Evolutionary conservation across 1,140 invertebrate species (phyloP), one percentile per base, ranked within the genome.

Genomic region (Grapholita molesta): DNA sequence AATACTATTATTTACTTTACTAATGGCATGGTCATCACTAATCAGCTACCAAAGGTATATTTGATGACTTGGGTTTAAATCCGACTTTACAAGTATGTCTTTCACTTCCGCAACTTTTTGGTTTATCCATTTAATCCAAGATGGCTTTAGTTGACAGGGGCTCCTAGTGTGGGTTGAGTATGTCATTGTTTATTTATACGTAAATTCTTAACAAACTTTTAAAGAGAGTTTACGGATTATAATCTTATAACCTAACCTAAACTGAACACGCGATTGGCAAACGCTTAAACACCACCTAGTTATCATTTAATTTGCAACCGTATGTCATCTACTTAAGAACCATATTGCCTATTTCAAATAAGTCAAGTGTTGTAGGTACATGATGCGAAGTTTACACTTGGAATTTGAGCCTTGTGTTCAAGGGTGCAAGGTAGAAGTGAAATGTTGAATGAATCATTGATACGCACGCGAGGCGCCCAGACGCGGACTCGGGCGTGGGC

Each of bases 401-500:
- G 6, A 48, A 7, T 48, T 21, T 48, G 42, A 48, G 18, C 42
- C 9, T 48, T 48, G 21, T 48, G 12, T 23, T 4, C 7, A 53
- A 30, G 25, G 55, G 9, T 3, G 33, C 21, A 28, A 28, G 28
- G 25, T 12, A 64, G n/a, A 42, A 55, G 53, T 64, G 67, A 38
- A 15, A 21, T 48, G 38, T 15, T 42, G 18, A 48, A 48, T 48
- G 42, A 9, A 48, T 38, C 35, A 15, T 48, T 6, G 42, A 9
- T 21, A 48, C 42, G 55, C 53, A 28, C 25, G 24, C 65, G 69
- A 72, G 69, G 70, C 71, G 73, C 71, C 66, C 68, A 24, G 61
- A 70, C 68, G 66, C 73, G 64, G 69, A 69, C 73, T 68, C 24
- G 70, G 48, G 70, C 80, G 88, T 89, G 83, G 88, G 86, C 76